A percentile compares a stretch with the other conserved stretches of the same genome.
Conservation (phyloP, 2,888 invertebrate genomes). For the Apeira syringaria region DNA sequence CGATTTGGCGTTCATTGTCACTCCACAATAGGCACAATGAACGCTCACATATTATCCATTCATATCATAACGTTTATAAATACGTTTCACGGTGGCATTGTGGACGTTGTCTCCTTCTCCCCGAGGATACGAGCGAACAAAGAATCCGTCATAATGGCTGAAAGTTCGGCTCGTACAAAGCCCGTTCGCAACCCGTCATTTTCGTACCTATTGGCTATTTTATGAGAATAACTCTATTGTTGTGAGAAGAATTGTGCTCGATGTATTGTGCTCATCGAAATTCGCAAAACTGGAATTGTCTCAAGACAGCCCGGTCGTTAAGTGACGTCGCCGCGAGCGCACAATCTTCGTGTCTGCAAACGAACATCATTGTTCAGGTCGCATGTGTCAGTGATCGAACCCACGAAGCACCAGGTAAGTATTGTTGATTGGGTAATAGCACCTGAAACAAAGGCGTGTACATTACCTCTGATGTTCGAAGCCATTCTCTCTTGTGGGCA, state of each 20-base stretch:
- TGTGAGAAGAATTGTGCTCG: constrained; percentile 56
- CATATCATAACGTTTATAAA: constrained; percentile 81
- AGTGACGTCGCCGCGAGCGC: constrained; percentile 61
- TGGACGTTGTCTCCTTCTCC: constrained; percentile 68
- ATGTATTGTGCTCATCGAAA: constrained; percentile 64
- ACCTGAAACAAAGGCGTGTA: constrained; percentile 36
- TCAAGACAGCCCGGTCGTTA: constrained; percentile 57
- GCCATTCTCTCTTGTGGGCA: constrained; percentile 28
- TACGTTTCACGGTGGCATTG: constrained; percentile 75
- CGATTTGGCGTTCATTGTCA: constrained; percentile 42
- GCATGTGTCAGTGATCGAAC: constrained; percentile 36
- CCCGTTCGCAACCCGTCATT: constrained; percentile 77
- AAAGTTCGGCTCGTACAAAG: constrained; percentile 69
- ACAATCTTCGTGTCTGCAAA: constrained; percentile 35
- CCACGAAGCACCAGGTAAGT: constrained; percentile 33
- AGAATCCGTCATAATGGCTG: constrained; percentile 70
- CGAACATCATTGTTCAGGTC: constrained; percentile 36
- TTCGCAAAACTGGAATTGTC: constrained; percentile 81
- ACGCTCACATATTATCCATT: constrained; percentile 75
- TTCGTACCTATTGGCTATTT: constrained; percentile 82
- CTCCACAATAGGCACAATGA: constrained; percentile 55
- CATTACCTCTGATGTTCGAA: constrained; percentile 31
- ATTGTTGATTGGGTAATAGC: constrained; percentile 28
- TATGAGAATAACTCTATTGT: constrained; percentile 78
- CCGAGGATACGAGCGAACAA: constrained; percentile 75